Conservation (phyloP, 64 coral and sea anemone species). For the Pachyseris speciosa region DNA sequence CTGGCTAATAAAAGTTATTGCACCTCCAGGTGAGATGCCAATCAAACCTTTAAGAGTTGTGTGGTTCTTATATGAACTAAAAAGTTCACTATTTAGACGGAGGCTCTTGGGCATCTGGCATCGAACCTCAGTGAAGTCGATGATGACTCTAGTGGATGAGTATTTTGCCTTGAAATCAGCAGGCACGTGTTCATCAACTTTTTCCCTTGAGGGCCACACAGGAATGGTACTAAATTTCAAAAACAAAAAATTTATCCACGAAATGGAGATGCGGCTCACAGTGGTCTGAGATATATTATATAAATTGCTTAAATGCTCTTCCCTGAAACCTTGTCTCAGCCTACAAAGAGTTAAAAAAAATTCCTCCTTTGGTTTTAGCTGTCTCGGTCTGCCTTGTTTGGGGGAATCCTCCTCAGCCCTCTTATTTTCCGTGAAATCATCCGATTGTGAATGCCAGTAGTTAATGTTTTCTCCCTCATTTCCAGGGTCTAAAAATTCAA, state of each 20-base stretch:
- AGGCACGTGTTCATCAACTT: background rate
- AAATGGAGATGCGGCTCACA: conserved; percentile 28
- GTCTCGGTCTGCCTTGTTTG: background rate
- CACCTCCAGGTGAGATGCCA: background rate
- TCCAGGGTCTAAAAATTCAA: conserved; percentile 24
- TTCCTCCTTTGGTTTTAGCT: conserved; percentile 1
- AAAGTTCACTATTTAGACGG: too few relatives aligned
- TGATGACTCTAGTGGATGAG: too few relatives aligned
- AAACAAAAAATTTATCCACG: conserved; percentile 45
- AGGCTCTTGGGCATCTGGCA: too few relatives aligned
- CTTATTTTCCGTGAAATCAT: conserved; percentile 4
- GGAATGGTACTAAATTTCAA: background rate
- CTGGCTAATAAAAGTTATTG: too few relatives aligned
- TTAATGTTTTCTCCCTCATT: conserved; percentile 23
- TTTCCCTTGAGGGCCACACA: conserved; percentile 12
- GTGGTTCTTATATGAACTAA: too few relatives aligned
- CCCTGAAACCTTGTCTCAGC: conserved; percentile 13
- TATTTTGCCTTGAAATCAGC: too few relatives aligned
- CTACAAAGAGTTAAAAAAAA: conserved; percentile 13
- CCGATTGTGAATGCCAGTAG: conserved; percentile 6
- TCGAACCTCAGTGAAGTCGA: too few relatives aligned
- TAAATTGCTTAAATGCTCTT: conserved; percentile 3
- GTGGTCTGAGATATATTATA: conserved; percentile 17
- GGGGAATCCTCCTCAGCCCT: conserved; percentile 10
- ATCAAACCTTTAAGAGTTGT: background rate